Base-by-base conservation (phyloP, 2,797 vertebrate genomes). In the Brotula barbata region DNA sequence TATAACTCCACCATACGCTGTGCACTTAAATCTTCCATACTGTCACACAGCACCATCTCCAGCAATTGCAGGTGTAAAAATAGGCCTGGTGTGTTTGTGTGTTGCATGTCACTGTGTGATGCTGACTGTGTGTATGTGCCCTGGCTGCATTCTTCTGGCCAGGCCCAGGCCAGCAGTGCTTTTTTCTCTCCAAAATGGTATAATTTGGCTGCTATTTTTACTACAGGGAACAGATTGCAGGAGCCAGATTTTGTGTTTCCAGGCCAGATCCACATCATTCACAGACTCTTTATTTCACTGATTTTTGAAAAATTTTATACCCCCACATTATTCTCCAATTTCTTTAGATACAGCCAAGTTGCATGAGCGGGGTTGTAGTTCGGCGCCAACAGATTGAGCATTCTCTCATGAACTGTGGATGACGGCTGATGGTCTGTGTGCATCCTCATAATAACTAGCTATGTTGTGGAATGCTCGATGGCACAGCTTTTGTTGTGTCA, bases 181-280 rank as follows among this genome's bases (percentile, higher is more conserved):
- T 81, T 79, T 77, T 73, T 84, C 86, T 77, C 76, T 81, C 64
- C 74, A 84, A 83, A 83, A 85, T 83, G 78, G 87, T 92, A 88
- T 92, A 92, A 92, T 92, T 92, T 90, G 63, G 82, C 77, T 46
- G 72, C 88, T 92, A 92, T 92, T 92, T 92, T 89, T 88, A 83
- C 78, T 80, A 73, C 81, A 80, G 58, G 51, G 65, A 85, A 72
- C 75, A 81, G 76, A 85, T 76, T 81, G 47, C 83, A 82, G 75
- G 47, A 69, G 53, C 78, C 78, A 70, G 57, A 71, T 71, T 70
- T 82, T 80, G 55, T 77, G 54, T 67, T 41, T 75, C 48, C 46
- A 58, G 59, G 42, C 62, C 64, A 36, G 82, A 65, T 80, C 77
- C 72, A 64, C 63, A 64, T 74, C 55, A 62, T 72, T 25, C 68